Evolutionary conservation across 2,888 invertebrate species (phyloP).

Genomic region (Noctua pronuba): DNA sequence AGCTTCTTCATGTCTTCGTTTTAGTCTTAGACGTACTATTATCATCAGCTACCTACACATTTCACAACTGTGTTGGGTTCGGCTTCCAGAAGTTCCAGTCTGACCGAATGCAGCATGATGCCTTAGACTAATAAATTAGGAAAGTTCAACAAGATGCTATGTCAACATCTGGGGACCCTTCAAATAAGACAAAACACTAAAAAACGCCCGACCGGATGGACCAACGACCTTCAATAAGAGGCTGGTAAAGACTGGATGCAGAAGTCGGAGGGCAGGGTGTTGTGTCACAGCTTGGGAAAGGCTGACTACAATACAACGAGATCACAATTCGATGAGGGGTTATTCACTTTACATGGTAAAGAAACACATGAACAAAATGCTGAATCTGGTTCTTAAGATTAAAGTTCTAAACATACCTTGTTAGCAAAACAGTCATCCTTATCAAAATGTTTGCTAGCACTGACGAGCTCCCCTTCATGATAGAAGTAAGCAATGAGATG

Average conservation of each 20-base stretch:
- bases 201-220: too few relatives aligned
- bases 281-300: background rate
- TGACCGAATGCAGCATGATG: background rate
- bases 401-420: conserved; percentile 80
- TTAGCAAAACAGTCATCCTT: conserved; percentile 91
- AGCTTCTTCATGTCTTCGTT: background rate
- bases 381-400: background rate
- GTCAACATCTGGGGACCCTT: background rate
- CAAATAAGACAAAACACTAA: background rate
- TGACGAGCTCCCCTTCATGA: conserved; percentile 89
- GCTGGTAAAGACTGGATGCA: background rate
- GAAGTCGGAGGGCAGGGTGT: background rate
- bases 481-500: conserved; percentile 90
- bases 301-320: background rate
- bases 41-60: background rate
- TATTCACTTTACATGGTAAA: background rate
- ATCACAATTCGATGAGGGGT: background rate
- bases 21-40: background rate
- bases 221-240: background rate
- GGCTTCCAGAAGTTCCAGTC: background rate
- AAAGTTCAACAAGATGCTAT: background rate
- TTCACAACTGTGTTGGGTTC: background rate
- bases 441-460: conserved; percentile 88
- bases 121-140: background rate
- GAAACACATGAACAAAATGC: background rate